Evolutionary conservation across 2,113 vertebrate species (phyloP).

Genomic region (Recurvirostra avosetta): DNA sequence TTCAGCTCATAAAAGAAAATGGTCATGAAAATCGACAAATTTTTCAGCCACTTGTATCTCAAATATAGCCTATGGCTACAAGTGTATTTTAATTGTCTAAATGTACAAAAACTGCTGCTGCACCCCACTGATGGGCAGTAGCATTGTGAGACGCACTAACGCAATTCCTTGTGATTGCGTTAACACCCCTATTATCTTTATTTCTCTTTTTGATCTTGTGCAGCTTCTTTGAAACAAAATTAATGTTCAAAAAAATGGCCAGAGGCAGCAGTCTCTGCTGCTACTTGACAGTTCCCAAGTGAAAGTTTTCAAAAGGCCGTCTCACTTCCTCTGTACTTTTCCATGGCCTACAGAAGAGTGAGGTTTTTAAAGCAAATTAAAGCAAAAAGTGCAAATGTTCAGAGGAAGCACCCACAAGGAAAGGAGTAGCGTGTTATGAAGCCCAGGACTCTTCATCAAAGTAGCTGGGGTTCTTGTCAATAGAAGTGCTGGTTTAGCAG

Average conservation of each 20-base stretch:
- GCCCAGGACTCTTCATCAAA: background rate
- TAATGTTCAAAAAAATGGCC: background rate
- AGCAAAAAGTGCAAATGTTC: background rate
- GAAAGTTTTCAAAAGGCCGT: background rate
- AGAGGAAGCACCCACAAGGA: background rate
- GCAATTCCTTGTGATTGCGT: background rate
- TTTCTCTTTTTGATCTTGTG: background rate
- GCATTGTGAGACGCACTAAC: background rate
- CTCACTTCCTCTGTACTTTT: background rate
- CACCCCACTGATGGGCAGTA: background rate
- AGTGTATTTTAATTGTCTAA: background rate
- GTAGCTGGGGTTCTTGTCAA: background rate
- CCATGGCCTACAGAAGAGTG: background rate
- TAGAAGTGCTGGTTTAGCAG: background rate
- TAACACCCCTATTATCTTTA: background rate
- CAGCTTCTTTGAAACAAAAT: background rate
- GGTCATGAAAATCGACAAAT: background rate
- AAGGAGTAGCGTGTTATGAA: background rate
- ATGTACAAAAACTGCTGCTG: background rate
- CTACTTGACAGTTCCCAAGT: background rate
- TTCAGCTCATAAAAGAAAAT: background rate
- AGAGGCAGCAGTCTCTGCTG: background rate
- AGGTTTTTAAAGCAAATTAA: background rate
- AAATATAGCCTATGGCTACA: background rate
- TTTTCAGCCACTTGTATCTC: background rate